Conservation (phyloP, 2,113 vertebrate species). For the Egretta garzetta region DNA sequence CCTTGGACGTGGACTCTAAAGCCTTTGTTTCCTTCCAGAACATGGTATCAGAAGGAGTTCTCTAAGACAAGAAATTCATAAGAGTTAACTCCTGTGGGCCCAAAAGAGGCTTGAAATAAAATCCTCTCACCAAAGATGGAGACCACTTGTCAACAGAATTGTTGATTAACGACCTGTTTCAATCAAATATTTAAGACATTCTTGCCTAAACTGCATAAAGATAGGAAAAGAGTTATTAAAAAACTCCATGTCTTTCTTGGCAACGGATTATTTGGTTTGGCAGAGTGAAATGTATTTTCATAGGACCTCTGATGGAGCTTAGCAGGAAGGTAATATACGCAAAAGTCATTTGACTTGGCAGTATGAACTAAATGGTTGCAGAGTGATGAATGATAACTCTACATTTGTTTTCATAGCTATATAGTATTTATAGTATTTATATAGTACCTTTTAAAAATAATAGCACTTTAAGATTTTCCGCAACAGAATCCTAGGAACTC, state of each 20-base stretch:
- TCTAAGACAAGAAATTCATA: neutral
- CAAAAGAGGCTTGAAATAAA: conserved; percentile 24
- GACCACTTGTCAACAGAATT: neutral
- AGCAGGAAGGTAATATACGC: neutral
- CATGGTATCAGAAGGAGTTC: neutral
- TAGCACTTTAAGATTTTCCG: neutral
- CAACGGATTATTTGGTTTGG: conserved; percentile 36
- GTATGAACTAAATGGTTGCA: neutral
- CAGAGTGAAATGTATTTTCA: conserved; percentile 9
- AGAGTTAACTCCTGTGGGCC: neutral
- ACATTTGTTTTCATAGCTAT: neutral
- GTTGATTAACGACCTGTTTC: conserved; percentile 45
- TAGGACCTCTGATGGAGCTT: conserved; percentile 7
- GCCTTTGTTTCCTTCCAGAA: neutral
- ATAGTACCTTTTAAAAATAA: neutral
- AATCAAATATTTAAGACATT: conserved; percentile 42
- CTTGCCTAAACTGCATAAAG: conserved; percentile 21
- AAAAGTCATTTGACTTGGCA: neutral
- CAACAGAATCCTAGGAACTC: neutral
- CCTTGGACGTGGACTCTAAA: neutral
- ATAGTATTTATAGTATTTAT: neutral
- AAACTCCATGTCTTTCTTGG: conserved; percentile 50
- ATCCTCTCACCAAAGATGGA: conserved; percentile 15
- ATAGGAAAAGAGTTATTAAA: conserved; percentile 30
- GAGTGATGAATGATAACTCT: neutral